phyloP scores from a whole-genome alignment of 2,113 vertebrate species.

The Prionailurus bengalensis region DNA sequence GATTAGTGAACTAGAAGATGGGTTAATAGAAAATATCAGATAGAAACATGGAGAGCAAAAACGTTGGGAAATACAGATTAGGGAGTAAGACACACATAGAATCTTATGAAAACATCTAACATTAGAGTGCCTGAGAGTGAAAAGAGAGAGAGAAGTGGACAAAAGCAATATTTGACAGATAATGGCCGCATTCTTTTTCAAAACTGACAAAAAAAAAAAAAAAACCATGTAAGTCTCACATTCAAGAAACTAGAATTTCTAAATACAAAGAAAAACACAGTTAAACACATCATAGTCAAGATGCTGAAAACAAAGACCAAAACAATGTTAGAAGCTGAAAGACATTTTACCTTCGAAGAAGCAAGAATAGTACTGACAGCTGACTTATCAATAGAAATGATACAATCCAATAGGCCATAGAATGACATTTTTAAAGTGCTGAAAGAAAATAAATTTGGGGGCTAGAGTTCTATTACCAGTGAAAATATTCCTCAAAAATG shows the following conservation, averaged over 20 bases:
- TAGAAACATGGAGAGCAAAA: neutral
- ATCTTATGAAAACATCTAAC: neutral
- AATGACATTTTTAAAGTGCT: constrained; percentile 34
- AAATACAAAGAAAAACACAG: constrained; percentile 45
- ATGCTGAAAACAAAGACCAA: neutral
- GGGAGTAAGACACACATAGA: neutral
- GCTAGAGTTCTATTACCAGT: constrained; percentile 25
- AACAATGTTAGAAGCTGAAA: neutral
- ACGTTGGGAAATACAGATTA: neutral
- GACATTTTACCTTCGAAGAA: constrained; percentile 33
- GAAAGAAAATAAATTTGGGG: constrained; percentile 37
- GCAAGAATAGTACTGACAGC: neutral
- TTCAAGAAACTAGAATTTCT: constrained; percentile 38
- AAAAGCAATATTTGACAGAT: neutral
- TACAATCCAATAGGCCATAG: constrained; percentile 1
- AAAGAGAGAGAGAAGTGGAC: neutral
- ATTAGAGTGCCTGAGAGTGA: neutral
- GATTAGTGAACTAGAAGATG: constrained; percentile 5
- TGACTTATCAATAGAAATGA: constrained; percentile 50
- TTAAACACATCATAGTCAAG: constrained; percentile 29
- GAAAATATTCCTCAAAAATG: constrained; percentile 15
- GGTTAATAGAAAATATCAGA: constrained; percentile 8
- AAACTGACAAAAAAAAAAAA: constrained; percentile 24
- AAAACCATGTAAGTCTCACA: neutral
- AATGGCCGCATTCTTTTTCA: neutral